Conservation (phyloP, 2,797 vertebrate species). For the Tiaroga cobitis region DNA sequence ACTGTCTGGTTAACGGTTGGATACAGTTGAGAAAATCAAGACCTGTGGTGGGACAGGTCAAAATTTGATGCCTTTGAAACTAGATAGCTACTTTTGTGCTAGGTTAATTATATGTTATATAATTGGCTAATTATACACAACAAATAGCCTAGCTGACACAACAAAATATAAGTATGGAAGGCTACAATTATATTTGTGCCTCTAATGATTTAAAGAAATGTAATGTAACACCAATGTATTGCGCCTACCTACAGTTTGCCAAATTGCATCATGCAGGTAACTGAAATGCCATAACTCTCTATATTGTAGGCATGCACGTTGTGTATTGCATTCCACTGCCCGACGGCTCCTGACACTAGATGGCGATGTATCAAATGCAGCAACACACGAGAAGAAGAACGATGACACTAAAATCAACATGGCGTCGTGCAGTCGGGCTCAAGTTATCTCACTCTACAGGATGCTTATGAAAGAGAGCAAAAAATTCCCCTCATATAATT, state of each 20-base stretch:
- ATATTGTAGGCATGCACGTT: background rate
- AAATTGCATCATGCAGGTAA: background rate
- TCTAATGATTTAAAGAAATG: too few relatives aligned
- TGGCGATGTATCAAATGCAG: background rate
- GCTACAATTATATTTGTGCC: too few relatives aligned
- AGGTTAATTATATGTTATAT: background rate
- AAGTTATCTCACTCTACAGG: conserved; percentile 81
- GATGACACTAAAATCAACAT: conserved; percentile 68
- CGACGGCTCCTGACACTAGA: background rate
- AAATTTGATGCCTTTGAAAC: background rate
- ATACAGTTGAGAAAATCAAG: background rate
- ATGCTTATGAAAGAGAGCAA: conserved; percentile 81
- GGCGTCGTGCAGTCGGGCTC: conserved; percentile 79
- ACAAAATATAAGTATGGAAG: too few relatives aligned
- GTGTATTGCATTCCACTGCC: background rate
- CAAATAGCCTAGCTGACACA: too few relatives aligned
- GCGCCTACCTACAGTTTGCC: background rate
- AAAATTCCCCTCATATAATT: conserved; percentile 80
- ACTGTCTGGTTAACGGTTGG: background rate
- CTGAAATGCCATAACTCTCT: background rate
- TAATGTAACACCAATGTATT: background rate
- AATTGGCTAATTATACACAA: background rate
- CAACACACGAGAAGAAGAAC: background rate
- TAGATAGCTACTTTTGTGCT: background rate
- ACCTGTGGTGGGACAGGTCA: background rate